Base-by-base conservation (phyloP, 2,888 invertebrate species). In the Tubiluchus corallicola region DNA sequence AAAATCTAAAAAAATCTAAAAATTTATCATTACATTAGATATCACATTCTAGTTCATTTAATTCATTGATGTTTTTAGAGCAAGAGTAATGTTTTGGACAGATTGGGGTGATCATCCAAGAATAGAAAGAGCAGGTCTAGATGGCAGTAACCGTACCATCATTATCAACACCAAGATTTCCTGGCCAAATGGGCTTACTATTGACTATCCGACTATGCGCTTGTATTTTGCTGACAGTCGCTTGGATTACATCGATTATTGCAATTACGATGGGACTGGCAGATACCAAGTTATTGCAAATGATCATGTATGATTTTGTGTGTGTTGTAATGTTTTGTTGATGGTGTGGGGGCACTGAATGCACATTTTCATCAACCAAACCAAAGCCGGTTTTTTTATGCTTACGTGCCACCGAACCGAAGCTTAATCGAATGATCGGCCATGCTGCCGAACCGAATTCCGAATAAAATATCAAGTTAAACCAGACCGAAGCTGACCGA, bases 21-120 rank as follows among this genome's bases (percentile, higher is more conserved):
- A n/a, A n/a, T n/a, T n/a, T n/a, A n/a, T n/a, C n/a, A n/a, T n/a
- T n/a, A n/a, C n/a, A n/a, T n/a, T n/a, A n/a, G n/a, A n/a, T n/a
- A n/a, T n/a, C n/a, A n/a, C n/a, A n/a, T n/a, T n/a, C n/a, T n/a
- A n/a, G n/a, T n/a, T n/a, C n/a, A n/a, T n/a, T n/a, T n/a, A n/a
- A n/a, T n/a, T n/a, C n/a, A n/a, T n/a, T 3, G 29, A 29, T 29
- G n/a, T n/a, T 49, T 51, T 3, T 48, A 69, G 65, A 20, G 77
- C 85, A 0, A 69, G 80, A 2, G 82, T 82, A 75, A 69, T 98
- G 45, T 98, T 98, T 71, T 98, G 96, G 96, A 88, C 90, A 0
- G 96, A 98, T 64, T 96, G 96, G 96, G 94, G 94, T 38, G 87
- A 90, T 63, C 82, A 90, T 66, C 96, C 98, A 1, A 71, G 92